phyloP scores from a whole-genome alignment of 2,888 invertebrate genomes.

The Elysia crispata region DNA sequence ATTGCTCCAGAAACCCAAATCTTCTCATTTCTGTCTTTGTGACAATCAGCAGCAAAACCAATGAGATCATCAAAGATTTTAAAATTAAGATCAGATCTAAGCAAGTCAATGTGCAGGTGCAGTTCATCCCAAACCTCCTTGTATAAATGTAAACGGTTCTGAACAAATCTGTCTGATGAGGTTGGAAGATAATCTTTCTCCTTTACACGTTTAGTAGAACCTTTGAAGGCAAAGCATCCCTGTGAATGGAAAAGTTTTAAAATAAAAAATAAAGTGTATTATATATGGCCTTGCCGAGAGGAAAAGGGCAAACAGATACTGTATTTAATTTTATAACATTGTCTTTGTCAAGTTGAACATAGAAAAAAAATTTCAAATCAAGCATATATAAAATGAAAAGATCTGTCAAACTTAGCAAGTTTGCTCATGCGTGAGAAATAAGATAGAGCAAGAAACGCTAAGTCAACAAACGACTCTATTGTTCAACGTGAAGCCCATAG shows the following conservation, averaged over 20 bases:
- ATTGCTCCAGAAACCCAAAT: constrained; percentile 28
- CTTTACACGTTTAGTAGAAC: constrained; percentile 67
- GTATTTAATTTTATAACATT: too few relatives aligned
- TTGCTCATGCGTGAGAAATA: too few relatives aligned
- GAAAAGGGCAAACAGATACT: too few relatives aligned
- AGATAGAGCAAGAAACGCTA: too few relatives aligned
- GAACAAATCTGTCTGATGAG: constrained; percentile 14
- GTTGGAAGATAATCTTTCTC: constrained; percentile 56
- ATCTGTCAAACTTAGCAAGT: too few relatives aligned
- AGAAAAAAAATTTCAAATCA: too few relatives aligned
- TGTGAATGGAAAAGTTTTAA: constrained; percentile 1
- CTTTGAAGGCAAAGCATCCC: constrained; percentile 67
- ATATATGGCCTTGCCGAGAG: too few relatives aligned
- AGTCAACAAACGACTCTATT: too few relatives aligned
- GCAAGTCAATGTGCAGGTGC: constrained; percentile 57
- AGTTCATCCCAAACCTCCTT: constrained; percentile 26
- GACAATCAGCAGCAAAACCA: constrained; percentile 59
- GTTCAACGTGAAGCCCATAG: too few relatives aligned
- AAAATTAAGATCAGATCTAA: constrained; percentile 69
- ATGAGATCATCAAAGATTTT: constrained; percentile 73
- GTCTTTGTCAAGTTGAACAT: too few relatives aligned
- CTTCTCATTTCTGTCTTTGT: constrained; percentile 42
- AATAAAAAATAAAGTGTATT: not conserved
- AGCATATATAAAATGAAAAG: too few relatives aligned
- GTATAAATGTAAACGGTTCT: constrained; percentile 42